Evolutionary conservation across 23 tunicate species (phyloP).

Genomic region (Halocynthia aurantium): DNA sequence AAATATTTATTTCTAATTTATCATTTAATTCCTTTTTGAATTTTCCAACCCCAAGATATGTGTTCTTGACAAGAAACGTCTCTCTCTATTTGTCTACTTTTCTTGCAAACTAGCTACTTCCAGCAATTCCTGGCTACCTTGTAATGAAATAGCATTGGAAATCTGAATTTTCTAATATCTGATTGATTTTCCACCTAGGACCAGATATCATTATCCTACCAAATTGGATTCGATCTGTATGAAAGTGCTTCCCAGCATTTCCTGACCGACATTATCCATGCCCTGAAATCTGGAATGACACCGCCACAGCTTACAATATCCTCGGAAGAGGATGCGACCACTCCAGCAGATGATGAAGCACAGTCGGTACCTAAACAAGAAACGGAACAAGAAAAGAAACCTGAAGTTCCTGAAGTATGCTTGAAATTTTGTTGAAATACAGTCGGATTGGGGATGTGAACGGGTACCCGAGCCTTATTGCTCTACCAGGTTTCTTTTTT

Average conservation of each 20-base stretch:
- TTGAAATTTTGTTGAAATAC: too few relatives aligned
- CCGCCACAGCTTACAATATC: constrained; percentile 14
- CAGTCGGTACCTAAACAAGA: background rate
- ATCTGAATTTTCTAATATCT: too few relatives aligned
- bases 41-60: too few relatives aligned
- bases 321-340: background rate
- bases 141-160: background rate
- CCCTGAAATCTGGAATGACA: constrained; percentile 38
- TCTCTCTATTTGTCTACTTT: too few relatives aligned
- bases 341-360: background rate
- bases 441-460: too few relatives aligned
- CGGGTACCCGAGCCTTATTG: too few relatives aligned
- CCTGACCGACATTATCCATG: constrained; percentile 57
- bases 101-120: too few relatives aligned
- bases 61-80: too few relatives aligned
- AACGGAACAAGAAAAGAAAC: background rate
- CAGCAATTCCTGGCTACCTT: too few relatives aligned
- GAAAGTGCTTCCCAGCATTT: constrained; percentile 94
- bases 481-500: too few relatives aligned
- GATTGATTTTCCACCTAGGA: constrained; percentile 33
- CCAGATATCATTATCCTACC: constrained; percentile 84
- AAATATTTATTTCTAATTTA: too few relatives aligned
- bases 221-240: constrained; percentile 93
- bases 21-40: too few relatives aligned
- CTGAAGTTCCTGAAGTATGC: background rate